Evolutionary conservation across 2,888 invertebrate genomes (phyloP), one percentile per base, ranked within the genome.

Genomic region (Hypselothyrea guttata): DNA sequence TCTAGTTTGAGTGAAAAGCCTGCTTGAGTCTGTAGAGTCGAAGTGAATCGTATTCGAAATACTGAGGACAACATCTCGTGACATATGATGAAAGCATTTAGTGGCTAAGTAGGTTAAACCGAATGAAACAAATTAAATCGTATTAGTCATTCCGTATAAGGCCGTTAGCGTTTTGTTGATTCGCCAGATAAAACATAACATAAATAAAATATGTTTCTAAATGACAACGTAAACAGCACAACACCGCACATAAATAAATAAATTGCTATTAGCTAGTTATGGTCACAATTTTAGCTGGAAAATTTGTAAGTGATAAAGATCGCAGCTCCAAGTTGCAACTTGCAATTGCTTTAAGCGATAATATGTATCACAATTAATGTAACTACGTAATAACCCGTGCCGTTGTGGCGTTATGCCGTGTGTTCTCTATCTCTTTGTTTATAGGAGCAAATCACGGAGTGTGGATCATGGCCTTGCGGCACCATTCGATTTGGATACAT

Each of bases 361-460:
- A 4, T 34, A 42, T 54, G 40, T 47, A 34, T 53, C 31, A 41
- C 52, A 66, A 62, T 62, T 55, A 58, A 83, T 57, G 56, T 48
- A 63, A 66, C 44, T 74, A 70, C n/a, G n/a, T n/a, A n/a, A n/a
- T n/a, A n/a, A n/a, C n/a, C n/a, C n/a, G n/a, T n/a, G n/a, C 22
- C 22, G 22, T 22, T 22, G n/a, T 22, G 3, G 22, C 22, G 5
- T 5, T 22, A 4, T 5, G 22, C 22, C 22, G 3, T 5, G 22
- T 22, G 2, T 22, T 22, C 22, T 22, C 22, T 22, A 4, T 5
- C 38, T 16, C 72, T 74, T 54, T 41, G 7, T 7, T 92, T 92
- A 71, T 92, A 96, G 96, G 95, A 96, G 95, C 90, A 96, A 96
- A 91, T 96, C 96, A 90, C 94, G 95, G 84, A 96, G 96, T 86